A percentile compares a stretch with the other conserved stretches of the same genome.
Conservation (phyloP, 1,140 invertebrate species). For the Cataglyphis hispanica region DNA sequence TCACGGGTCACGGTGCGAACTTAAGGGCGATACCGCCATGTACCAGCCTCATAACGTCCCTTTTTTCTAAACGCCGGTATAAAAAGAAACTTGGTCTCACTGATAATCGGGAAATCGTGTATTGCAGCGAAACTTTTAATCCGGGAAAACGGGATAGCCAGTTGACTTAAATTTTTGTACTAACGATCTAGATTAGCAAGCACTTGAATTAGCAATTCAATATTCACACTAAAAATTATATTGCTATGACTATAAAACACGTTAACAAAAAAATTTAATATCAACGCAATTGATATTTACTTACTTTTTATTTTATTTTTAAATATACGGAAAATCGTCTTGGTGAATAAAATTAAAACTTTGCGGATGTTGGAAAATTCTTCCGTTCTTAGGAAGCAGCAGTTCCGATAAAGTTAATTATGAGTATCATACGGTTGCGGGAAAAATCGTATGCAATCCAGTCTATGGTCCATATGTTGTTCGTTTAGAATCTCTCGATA, state of each 20-base stretch:
- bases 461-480: conserved; percentile 25
- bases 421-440: conserved; percentile 26
- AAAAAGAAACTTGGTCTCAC: conserved; percentile 26
- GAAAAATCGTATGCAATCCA: conserved; percentile 19
- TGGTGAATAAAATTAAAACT: conserved; percentile 31
- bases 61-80: conserved; percentile 29
- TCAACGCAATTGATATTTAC: neutral
- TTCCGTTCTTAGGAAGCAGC: conserved; percentile 9
- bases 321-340: conserved; percentile 6
- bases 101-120: neutral
- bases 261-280: neutral
- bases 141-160: neutral
- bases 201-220: neutral
- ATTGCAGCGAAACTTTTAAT: conserved; percentile 34
- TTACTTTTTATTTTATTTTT: neutral
- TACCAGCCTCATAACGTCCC: neutral
- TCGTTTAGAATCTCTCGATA: neutral
- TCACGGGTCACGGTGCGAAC: conserved; percentile 56
- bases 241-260: conserved; percentile 8
- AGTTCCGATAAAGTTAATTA: conserved; percentile 33
- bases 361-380: conserved; percentile 6
- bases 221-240: neutral
- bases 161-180: neutral
- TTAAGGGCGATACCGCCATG: conserved; percentile 43
- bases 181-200: neutral